These are phyloP conservation scores for Hermodice carunculata DNA, from an alignment of 2,888 invertebrate genomes.

Conservation along the genomic window DNA sequence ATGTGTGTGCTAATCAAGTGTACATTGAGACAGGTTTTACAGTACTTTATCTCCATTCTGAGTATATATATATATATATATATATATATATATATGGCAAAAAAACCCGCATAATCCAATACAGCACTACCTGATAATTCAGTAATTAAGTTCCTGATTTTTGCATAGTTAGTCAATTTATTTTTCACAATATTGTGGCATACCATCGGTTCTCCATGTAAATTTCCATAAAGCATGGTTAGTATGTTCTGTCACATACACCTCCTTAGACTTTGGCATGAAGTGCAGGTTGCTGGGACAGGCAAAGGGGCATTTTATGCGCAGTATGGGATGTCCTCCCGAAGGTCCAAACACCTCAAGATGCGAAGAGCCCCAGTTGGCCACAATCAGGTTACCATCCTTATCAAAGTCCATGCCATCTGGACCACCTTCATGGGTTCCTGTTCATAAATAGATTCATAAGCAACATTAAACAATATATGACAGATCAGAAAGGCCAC, in stretches of 20 bases:
- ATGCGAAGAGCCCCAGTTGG: constrained; percentile 58
- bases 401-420: constrained; percentile 67
- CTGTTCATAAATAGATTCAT: constrained; percentile 31
- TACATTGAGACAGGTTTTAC: too few species aligned
- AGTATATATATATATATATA: too few species aligned
- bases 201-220: constrained; percentile 57
- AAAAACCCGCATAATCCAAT: too few species aligned
- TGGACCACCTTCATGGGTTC: constrained; percentile 57
- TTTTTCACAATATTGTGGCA: constrained; percentile 60
- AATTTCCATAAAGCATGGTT: constrained; percentile 61
- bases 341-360: constrained; percentile 59
- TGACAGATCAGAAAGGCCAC: not conserved
- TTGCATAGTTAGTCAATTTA: too few species aligned
- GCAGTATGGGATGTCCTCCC: constrained; percentile 51
- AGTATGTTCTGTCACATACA: constrained; percentile 62
- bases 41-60: too few species aligned
- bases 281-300: constrained; percentile 62
- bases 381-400: constrained; percentile 58
- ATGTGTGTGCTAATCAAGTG: too few species aligned
- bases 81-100: too few species aligned
- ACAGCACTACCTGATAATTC: too few species aligned
- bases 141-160: too few species aligned
- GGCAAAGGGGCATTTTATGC: constrained; percentile 59
- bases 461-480: not conserved
- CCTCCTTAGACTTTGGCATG: constrained; percentile 49